Evolutionary conservation across 1,140 invertebrate species (phyloP), one percentile per base, ranked within the genome.

Genomic region (Sinonovacula constricta): DNA sequence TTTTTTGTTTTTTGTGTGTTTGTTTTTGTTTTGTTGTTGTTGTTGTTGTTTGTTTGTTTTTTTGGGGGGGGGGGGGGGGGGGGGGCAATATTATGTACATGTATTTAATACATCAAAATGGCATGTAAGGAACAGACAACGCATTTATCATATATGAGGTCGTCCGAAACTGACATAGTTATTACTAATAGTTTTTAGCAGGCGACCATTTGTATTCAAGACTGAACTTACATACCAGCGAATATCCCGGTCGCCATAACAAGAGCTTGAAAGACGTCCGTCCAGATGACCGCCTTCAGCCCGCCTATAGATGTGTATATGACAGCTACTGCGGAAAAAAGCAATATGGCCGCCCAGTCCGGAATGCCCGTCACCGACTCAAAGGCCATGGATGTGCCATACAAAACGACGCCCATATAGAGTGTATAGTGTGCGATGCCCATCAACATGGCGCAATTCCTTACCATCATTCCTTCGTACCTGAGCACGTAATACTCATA

Each of bases 271-370:
- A 71, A 71, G n/a, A 71, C 68, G 31, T 71, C 68, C 4, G 68
- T 71, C 68, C 68, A 71, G 24, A 71, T 71, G 24, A 71, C 68
- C 1, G 68, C 68, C 26, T 71, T 71, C 31, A 71, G 45, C 33
- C 68, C 68, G 39, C 68, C 75, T 28, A 78, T 54, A 2, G 76
- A 69, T 3, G 67, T 71, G 34, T 79, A 79, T n/a, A 79, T 70
- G n/a, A 79, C 71, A 26, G 66, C 67, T 5, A 30, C 39, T 4
- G 51, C 26, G 3, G 76, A 79, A 31, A 79, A 68, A 1, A 71
- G 65, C 1, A 79, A 12, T n/a, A 79, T 70, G 30, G 67, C 70
- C 28, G 60, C 30, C 76, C 76, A 79, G 2, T 63, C 30, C 14
- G 76, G 76, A 24, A 68, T 39, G n/a, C 65, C 57, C 7, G 67